Conservation (phyloP, 2,113 vertebrate species). For the Xenopus borealis region DNA sequence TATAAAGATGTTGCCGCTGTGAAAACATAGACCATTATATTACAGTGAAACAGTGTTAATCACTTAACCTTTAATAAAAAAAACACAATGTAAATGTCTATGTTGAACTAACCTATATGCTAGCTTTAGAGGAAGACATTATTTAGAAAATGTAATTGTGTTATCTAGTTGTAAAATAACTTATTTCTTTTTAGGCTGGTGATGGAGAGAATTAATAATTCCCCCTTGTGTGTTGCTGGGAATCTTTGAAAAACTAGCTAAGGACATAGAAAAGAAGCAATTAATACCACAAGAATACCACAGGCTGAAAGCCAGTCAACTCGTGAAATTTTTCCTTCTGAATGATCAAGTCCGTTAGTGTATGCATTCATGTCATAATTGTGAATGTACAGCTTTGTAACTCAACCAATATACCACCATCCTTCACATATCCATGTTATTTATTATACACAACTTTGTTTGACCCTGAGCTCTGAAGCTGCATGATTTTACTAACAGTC, state of each 20-base stretch:
- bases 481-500: too few species aligned
- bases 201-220: constrained; percentile 50
- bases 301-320: constrained; percentile 44
- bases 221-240: constrained; percentile 25
- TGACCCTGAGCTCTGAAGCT: too few species aligned
- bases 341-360: not conserved
- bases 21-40: too few species aligned
- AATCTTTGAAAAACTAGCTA: constrained; percentile 49
- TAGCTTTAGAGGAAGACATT: too few species aligned
- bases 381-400: constrained; percentile 36
- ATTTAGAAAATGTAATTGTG: too few species aligned
- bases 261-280: constrained; percentile 46
- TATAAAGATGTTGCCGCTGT: too few species aligned
- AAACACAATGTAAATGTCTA: too few species aligned
- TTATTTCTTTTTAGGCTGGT: constrained; percentile 55
- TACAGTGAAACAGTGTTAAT: too few species aligned
- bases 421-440: not conserved
- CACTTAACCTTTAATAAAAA: too few species aligned
- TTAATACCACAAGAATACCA: constrained; percentile 22
- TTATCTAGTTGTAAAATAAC: not conserved
- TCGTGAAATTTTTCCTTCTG: constrained; percentile 48
- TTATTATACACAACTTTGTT: too few species aligned
- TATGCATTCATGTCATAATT: constrained; percentile 35
- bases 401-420: not conserved
- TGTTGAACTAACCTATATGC: too few species aligned